Percentiles rank a stretch among this genome's conserved stretches.
Conservation (phyloP, 2,797 vertebrate species). For the Apodemus agrarius region DNA sequence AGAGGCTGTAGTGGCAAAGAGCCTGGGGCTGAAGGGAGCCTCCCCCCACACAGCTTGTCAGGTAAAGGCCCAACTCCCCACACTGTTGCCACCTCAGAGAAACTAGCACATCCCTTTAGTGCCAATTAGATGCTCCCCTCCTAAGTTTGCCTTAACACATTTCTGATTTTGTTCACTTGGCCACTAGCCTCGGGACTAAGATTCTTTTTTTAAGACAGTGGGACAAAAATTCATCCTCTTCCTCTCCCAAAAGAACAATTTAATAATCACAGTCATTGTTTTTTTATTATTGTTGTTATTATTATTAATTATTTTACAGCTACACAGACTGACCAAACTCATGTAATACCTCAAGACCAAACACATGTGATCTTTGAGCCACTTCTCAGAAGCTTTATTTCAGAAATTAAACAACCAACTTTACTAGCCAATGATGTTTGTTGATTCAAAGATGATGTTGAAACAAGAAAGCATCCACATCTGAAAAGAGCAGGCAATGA, state of each 20-base stretch:
- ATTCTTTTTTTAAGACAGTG: neutral
- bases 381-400: slow-evolving; percentile 30
- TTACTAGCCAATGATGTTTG: neutral
- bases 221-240: slow-evolving; percentile 41
- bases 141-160: neutral
- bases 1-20: slow-evolving; percentile 38
- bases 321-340: neutral
- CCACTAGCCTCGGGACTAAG: neutral
- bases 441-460: neutral
- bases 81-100: neutral
- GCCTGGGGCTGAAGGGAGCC: slow-evolving; percentile 56
- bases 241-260: slow-evolving; percentile 27
- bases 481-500: neutral
- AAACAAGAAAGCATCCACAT: neutral
- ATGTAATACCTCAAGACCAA: neutral
- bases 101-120: neutral
- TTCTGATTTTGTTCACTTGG: slow-evolving; percentile 49
- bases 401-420: slow-evolving; percentile 64
- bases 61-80: neutral
- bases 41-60: neutral
- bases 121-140: neutral
- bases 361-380: neutral
- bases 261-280: neutral
- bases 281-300: neutral
- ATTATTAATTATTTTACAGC: neutral